Percentiles rank a stretch among this genome's conserved stretches.
phyloP scores from a whole-genome alignment of 2,797 vertebrate genomes.

The Thamnophis elegans region DNA sequence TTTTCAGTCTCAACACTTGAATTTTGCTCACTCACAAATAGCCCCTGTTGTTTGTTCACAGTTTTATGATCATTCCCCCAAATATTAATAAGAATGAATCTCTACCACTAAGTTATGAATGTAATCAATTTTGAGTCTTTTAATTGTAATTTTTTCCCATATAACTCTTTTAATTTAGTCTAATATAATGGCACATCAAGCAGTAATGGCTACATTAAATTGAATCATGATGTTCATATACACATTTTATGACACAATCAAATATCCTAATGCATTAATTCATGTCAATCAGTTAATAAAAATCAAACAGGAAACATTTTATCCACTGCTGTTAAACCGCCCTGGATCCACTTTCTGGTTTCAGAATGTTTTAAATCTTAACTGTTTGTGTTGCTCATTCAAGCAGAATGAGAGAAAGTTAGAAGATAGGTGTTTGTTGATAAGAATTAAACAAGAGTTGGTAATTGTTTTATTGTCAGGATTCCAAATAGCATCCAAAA shows the following conservation, averaged over 20 bases:
- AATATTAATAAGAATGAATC: constrained; percentile 75
- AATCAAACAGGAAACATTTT: constrained; percentile 79
- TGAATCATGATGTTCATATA: constrained; percentile 84
- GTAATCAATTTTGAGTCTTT: constrained; percentile 79
- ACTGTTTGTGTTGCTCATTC: constrained; percentile 25
- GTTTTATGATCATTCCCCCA: constrained; percentile 72
- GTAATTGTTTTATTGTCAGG: no score
- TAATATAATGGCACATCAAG: constrained; percentile 84
- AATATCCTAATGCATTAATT: constrained; percentile 83
- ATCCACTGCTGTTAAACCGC: constrained; percentile 61
- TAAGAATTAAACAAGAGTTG: fast-evolving
- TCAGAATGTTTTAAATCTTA: constrained; percentile 48
- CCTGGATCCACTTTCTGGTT: constrained; percentile 56
- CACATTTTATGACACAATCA: constrained; percentile 84
- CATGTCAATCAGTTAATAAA: constrained; percentile 83
- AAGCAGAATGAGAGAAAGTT: not conserved
- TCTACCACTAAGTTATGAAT: constrained; percentile 77
- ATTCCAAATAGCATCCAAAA: no score
- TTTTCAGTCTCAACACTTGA: constrained; percentile 35
- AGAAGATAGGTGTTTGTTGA: fast-evolving
- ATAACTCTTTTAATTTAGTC: constrained; percentile 84
- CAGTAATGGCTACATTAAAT: constrained; percentile 84
- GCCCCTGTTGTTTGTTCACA: constrained; percentile 67
- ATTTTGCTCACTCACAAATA: constrained; percentile 45
- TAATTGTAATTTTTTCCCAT: constrained; percentile 84